These are phyloP conservation scores for Coreoperca whiteheadi DNA, from an alignment of 2,113 vertebrate genomes.

Conservation along the genomic window DNA sequence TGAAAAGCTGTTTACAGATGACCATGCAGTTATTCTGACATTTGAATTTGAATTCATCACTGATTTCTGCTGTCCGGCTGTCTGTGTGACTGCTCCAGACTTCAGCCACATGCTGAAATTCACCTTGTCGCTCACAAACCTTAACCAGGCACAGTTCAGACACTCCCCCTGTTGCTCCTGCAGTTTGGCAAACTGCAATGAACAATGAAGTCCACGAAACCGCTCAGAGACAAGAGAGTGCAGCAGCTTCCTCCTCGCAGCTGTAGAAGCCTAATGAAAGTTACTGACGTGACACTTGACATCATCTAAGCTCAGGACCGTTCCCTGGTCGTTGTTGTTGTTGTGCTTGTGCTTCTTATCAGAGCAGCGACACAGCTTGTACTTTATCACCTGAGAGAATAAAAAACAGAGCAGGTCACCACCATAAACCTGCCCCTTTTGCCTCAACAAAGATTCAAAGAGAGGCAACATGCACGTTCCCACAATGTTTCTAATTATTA, in stretches of 20 bases:
- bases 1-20: slow-evolving; percentile 59
- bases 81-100: slow-evolving; percentile 4
- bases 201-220: slow-evolving; percentile 36
- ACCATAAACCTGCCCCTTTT: not conserved
- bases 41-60: slow-evolving; percentile 23
- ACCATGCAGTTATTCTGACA: slow-evolving; percentile 59
- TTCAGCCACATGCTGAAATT: slow-evolving; percentile 6
- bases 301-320: slow-evolving; percentile 93
- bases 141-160: slow-evolving; percentile 49
- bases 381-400: slow-evolving; percentile 90
- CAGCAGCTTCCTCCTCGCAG: not conserved
- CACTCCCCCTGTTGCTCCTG: slow-evolving; percentile 22
- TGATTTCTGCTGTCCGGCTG: slow-evolving; percentile 21
- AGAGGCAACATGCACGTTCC: not conserved
- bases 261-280: slow-evolving; percentile 75
- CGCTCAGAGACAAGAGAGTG: slow-evolving; percentile 7
- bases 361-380: slow-evolving; percentile 91
- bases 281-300: slow-evolving; percentile 97
- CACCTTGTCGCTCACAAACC: slow-evolving; percentile 15
- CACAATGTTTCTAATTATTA: not conserved
- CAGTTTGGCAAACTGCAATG: slow-evolving; percentile 25
- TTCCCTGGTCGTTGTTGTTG: slow-evolving; percentile 90
- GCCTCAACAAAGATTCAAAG: not conserved
- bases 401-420: slow-evolving; percentile 16
- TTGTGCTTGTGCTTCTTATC: slow-evolving; percentile 89